Evolutionary conservation across 2,797 vertebrate species (phyloP), one percentile per base, ranked within the genome.

Genomic region (Falco berigora): DNA sequence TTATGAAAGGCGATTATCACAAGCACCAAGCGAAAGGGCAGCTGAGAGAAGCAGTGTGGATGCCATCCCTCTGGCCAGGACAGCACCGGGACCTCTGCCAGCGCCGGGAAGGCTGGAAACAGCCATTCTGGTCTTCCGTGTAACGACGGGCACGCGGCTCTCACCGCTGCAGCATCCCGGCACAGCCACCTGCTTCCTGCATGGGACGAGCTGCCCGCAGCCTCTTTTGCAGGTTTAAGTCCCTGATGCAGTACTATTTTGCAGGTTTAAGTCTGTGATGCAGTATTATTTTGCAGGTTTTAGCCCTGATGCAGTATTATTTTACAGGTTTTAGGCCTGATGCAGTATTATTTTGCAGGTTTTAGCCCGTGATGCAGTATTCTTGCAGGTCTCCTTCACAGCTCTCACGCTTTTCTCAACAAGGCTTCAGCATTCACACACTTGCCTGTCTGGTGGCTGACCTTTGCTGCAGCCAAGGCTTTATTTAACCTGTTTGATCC

Each of bases 51-150:
- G 14, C 2, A 2, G 2, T 2, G 9, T 23, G 56, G 2, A 9
- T 16, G n/a, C 50, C 4, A 0, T 1, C 3, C 0, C 61, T 36
- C 16, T 3, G 5, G 28, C 59, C 36, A 36, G 58, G 72, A 36
- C 81, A 46, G 80, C 23, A 6, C 49, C 14, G 2, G 24, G 8
- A 8, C 20, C 66, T 9, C 24, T 17, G 63, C 73, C 27, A 16
- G 3, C 0, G 0, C 5, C 5, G 61, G 47, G 28, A 44, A 3
- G 1, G 50, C 23, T 19, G 67, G 25, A 21, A 53, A 36, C 3
- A 22, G 88, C 16, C 18, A 36, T 4, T 47, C 6, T 10, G 38
- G 21, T 24, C 42, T 67, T 46, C 46, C 5, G 2, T 0, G 7
- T 1, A 23, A n/a, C 1, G 5, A 23, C 4, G 4, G 42, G 44